Conservation (phyloP, 2,888 invertebrate species). For the Melinaea marsaeus region DNA sequence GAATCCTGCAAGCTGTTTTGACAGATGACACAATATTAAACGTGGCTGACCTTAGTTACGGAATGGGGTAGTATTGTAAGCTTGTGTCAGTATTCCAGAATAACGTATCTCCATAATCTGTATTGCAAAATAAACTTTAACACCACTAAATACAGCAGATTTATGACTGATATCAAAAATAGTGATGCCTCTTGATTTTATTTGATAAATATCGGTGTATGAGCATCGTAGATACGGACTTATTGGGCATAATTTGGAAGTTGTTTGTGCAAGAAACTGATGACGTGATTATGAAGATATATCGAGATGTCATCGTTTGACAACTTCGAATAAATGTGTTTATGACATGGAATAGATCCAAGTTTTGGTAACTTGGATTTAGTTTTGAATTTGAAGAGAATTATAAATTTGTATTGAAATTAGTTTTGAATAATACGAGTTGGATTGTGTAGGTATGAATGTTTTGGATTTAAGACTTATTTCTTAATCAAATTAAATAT, state of each 20-base stretch:
- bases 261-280: slow-evolving; percentile 51
- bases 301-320: slow-evolving; percentile 33
- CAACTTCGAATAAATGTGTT: slow-evolving; percentile 27
- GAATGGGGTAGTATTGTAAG: slow-evolving; percentile 58
- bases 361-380: slow-evolving; percentile 10
- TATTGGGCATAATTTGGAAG: slow-evolving; percentile 58
- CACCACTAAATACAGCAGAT: background rate
- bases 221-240: slow-evolving; percentile 53
- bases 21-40: slow-evolving; percentile 34
- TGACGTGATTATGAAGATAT: slow-evolving; percentile 59
- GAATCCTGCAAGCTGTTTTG: slow-evolving; percentile 19
- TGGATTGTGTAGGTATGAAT: background rate
- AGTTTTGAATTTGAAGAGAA: slow-evolving; percentile 7
- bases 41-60: slow-evolving; percentile 39
- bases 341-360: slow-evolving; percentile 14
- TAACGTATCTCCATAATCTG: slow-evolving; percentile 5
- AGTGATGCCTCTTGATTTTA: slow-evolving; percentile 29
- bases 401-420: slow-evolving; percentile 8
- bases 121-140: slow-evolving; percentile 14
- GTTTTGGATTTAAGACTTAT: background rate
- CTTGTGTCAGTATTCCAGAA: slow-evolving; percentile 34
- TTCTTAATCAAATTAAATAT: background rate
- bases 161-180: background rate
- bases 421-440: background rate
- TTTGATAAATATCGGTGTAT: slow-evolving; percentile 63